Base-by-base conservation (phyloP, 2,113 vertebrate genomes). In the Pipa parva region DNA sequence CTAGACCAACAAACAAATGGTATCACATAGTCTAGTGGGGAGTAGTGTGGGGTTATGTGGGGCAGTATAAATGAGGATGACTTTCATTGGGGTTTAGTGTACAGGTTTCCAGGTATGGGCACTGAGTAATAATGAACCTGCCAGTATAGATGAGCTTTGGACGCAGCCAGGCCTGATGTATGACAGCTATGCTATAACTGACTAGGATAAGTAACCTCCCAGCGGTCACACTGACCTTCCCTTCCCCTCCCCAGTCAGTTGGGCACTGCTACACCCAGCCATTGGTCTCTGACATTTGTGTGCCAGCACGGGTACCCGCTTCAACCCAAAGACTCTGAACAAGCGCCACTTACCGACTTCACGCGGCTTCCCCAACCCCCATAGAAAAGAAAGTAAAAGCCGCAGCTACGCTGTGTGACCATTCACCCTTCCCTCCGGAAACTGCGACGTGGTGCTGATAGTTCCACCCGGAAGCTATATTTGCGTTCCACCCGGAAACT, bases 211-310 rank as follows among this genome's bases (percentile, higher is more conserved):
- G 46, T 26, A 26, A 20, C 46, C 13, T 4, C n/a, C 24, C 26
- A 48, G 11, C 21, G 29, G 60, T 29, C 60, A 63, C 28, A 36
- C 18, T 42, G 39, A 42, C 39, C 39, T 42, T 42, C 17, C 37
- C 39, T 42, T 6, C 2, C 15, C 17, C 1, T n/a, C 39, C 39
- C 17, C 13, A 42, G n/a, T n/a, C n/a, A n/a, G n/a, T n/a, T n/a
- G 13, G 1, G 39, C 29, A 3, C 39, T 1, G 2, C 6, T 42
- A 3, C 7, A 7, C 1, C 39, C 17, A 15, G 2, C 13, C 3
- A 42, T n/a, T n/a, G 7, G 4, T 15, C 29, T 6, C 39, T 42
- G 39, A n/a, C 39, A 42, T 13, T 17, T n/a, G 1, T n/a, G 39
- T 5, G 12, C 36, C 36, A 3, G 3, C 8, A 15, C 13, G 1